phyloP scores from a whole-genome alignment of 2,113 vertebrate genomes.

The Promerops cafer region DNA sequence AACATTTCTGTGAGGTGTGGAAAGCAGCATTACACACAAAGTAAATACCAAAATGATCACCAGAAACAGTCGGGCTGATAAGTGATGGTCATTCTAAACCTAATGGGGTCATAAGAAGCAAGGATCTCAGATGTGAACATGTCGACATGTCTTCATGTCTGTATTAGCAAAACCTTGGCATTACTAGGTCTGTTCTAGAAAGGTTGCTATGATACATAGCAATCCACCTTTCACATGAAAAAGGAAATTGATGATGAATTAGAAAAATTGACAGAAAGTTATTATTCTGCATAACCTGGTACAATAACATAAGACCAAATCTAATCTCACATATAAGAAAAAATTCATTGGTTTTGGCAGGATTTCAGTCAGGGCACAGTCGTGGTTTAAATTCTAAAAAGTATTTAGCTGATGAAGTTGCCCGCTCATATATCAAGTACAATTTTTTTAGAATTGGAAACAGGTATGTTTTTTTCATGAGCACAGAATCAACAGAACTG shows the following conservation, averaged over 20 bases:
- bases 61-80: not conserved
- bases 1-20: not conserved
- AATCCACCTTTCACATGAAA: not conserved
- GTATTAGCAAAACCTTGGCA: not conserved
- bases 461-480: not conserved
- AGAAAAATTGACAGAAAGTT: not conserved
- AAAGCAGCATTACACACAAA: not conserved
- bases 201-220: not conserved
- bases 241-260: not conserved
- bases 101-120: not conserved
- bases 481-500: not conserved
- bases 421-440: not conserved
- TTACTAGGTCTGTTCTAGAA: not conserved
- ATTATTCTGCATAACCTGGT: not conserved
- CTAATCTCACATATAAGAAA: not conserved
- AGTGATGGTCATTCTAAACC: not conserved
- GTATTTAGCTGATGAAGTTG: not conserved
- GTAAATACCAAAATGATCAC: not conserved
- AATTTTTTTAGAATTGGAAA: not conserved
- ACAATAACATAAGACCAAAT: not conserved
- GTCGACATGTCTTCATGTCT: not conserved
- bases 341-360: not conserved
- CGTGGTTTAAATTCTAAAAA: not conserved
- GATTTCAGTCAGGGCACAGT: not conserved
- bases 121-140: not conserved